Evolutionary conservation across 2,113 vertebrate species (phyloP).

Genomic region (Oncorhynchus gorbuscha): DNA sequence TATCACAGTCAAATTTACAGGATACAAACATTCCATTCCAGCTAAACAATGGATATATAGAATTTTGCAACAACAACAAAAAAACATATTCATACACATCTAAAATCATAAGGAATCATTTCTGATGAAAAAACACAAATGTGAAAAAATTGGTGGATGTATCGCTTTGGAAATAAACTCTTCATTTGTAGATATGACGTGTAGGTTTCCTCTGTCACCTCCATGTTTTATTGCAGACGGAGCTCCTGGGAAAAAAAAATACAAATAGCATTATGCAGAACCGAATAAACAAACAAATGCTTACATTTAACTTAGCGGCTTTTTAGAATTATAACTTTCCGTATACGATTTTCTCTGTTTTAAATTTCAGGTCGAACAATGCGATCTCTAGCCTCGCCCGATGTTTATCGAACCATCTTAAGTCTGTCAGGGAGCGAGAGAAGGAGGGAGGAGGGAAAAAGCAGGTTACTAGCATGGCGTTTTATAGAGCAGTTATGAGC

Average conservation of each 20-base stretch:
- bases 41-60: too few species aligned
- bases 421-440: slow-evolving; percentile 39
- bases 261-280: slow-evolving; percentile 39
- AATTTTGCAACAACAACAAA: too few species aligned
- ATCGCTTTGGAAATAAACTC: too few species aligned
- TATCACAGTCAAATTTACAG: too few species aligned
- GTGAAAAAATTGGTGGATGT: too few species aligned
- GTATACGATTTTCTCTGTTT: slow-evolving; percentile 55
- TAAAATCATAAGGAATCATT: too few species aligned
- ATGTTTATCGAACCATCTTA: slow-evolving; percentile 69
- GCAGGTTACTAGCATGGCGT: slow-evolving; percentile 41
- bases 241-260: slow-evolving; percentile 26
- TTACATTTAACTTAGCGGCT: slow-evolving; percentile 61
- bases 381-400: slow-evolving; percentile 37
- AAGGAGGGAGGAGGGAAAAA: slow-evolving; percentile 12
- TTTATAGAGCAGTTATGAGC: slow-evolving; percentile 65
- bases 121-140: too few species aligned
- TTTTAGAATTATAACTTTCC: slow-evolving; percentile 59
- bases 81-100: too few species aligned
- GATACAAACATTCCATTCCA: too few species aligned
- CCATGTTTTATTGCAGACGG: slow-evolving; percentile 4
- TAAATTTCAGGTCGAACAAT: slow-evolving; percentile 65
- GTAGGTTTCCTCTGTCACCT: slow-evolving; percentile 20
- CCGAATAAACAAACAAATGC: slow-evolving; percentile 61
- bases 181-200: not conserved